Conservation (phyloP, 1,140 invertebrate species). For the Drosophila saltans region DNA sequence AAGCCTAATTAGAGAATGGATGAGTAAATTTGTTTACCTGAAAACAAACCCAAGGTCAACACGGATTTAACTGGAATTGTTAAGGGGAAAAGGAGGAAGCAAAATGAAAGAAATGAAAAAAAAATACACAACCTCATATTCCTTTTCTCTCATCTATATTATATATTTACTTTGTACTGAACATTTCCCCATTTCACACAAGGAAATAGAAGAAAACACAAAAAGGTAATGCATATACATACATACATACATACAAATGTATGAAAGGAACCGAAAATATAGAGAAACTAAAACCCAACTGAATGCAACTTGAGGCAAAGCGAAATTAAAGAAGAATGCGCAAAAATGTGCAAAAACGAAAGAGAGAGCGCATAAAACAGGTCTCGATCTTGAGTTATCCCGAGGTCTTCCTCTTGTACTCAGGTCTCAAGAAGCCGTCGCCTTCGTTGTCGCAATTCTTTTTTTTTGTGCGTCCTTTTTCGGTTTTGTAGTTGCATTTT, state of each 20-base stretch:
- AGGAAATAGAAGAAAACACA: slow-evolving; percentile 56
- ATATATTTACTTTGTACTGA: slow-evolving; percentile 36
- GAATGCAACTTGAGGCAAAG: slow-evolving; percentile 36
- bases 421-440: slow-evolving; percentile 21
- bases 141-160: slow-evolving; percentile 30
- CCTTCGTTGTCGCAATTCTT: slow-evolving; percentile 22
- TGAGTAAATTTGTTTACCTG: slow-evolving; percentile 65
- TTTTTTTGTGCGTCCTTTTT: slow-evolving; percentile 68
- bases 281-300: background rate
- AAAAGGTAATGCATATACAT: slow-evolving; percentile 24
- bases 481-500: slow-evolving; percentile 56
- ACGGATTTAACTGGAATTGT: slow-evolving; percentile 71
- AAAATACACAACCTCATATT: background rate
- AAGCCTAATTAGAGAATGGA: slow-evolving; percentile 62
- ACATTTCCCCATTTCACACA: slow-evolving; percentile 61
- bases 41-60: slow-evolving; percentile 63
- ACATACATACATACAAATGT: slow-evolving; percentile 14
- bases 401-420: slow-evolving; percentile 34
- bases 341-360: slow-evolving; percentile 47
- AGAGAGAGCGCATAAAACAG: slow-evolving; percentile 52
- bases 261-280: background rate
- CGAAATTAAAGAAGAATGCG: slow-evolving; percentile 35
- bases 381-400: slow-evolving; percentile 53
- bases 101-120: slow-evolving; percentile 15
- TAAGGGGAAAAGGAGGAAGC: slow-evolving; percentile 28